These are phyloP conservation scores for Agriotes lineatus DNA, from an alignment of 2,888 invertebrate species.

Conservation along the genomic window DNA sequence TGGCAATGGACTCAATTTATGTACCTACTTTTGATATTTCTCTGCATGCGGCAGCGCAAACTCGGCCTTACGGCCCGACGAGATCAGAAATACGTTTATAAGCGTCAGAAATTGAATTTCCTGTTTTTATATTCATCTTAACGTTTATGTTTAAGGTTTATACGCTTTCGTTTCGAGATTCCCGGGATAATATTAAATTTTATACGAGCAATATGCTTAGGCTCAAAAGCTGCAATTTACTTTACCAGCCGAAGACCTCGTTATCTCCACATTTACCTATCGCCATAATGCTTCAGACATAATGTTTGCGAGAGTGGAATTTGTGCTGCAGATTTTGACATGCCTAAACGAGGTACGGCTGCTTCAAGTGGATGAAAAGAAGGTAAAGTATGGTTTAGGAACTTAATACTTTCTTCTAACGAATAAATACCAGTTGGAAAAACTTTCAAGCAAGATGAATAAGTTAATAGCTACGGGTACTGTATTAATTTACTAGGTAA, in stretches of 20 bases:
- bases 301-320: too few species aligned
- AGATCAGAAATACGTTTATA: slow-evolving; percentile 27
- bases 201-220: slow-evolving; percentile 13
- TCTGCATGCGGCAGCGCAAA: slow-evolving; percentile 38
- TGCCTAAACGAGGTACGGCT: too few species aligned
- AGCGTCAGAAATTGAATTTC: slow-evolving; percentile 31
- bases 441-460: too few species aligned
- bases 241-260: slow-evolving; percentile 1
- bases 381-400: too few species aligned
- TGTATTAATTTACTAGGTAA: too few species aligned
- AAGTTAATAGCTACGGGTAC: too few species aligned
- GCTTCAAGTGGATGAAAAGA: too few species aligned
- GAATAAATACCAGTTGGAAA: too few species aligned
- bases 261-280: not conserved
- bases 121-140: slow-evolving; percentile 19
- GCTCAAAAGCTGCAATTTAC: slow-evolving; percentile 12
- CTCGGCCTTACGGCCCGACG: slow-evolving; percentile 8
- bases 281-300: too few species aligned
- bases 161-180: slow-evolving; percentile 4
- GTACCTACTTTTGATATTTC: slow-evolving; percentile 50
- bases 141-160: slow-evolving; percentile 9
- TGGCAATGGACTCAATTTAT: slow-evolving; percentile 48
- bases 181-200: slow-evolving; percentile 14
- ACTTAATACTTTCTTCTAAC: too few species aligned
- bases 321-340: too few species aligned